phyloP scores from a whole-genome alignment of 2,888 invertebrate species.

The Matsumyia berberina region DNA sequence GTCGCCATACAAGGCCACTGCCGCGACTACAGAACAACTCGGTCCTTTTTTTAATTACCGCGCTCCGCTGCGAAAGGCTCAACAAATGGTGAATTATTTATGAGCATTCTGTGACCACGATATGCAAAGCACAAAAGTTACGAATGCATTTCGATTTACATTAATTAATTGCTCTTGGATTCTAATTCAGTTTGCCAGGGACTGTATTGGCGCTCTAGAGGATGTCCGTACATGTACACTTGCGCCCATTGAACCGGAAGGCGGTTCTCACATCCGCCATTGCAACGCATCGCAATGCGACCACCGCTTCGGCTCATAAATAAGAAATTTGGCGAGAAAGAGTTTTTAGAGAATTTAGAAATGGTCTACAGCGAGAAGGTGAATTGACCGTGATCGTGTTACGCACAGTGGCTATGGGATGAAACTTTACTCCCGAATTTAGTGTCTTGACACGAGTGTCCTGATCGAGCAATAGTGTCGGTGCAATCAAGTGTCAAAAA shows the following conservation, averaged over 20 bases:
- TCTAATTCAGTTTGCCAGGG: slow-evolving; percentile 44
- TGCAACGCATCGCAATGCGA: slow-evolving; percentile 22
- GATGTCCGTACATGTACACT: slow-evolving; percentile 58
- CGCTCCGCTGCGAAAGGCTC: slow-evolving; percentile 23
- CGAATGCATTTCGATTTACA: slow-evolving; percentile 68
- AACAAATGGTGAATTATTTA: slow-evolving; percentile 72
- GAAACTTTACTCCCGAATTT: slow-evolving; percentile 34
- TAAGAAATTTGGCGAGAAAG: no score
- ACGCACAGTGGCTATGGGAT: slow-evolving; percentile 4
- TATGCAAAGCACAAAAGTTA: slow-evolving; percentile 65
- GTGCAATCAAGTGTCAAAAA: not conserved
- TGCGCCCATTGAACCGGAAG: slow-evolving; percentile 63
- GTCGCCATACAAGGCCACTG: slow-evolving; percentile 44
- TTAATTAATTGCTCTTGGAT: slow-evolving; percentile 66
- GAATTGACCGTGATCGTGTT: slow-evolving; percentile 42
- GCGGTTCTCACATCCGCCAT: slow-evolving; percentile 20
- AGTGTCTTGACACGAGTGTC: not conserved
- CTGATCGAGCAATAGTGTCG: not conserved
- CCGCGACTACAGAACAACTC: slow-evolving; percentile 58
- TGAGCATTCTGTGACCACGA: slow-evolving; percentile 52
- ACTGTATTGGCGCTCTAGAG: slow-evolving; percentile 16
- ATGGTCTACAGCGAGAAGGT: slow-evolving; percentile 10
- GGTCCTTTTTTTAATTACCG: slow-evolving; percentile 68
- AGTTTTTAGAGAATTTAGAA: no score
- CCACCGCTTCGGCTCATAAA: not conserved